These are phyloP conservation scores for Zeuzera pyrina DNA, from an alignment of 2,888 invertebrate genomes.

Conservation along the genomic window DNA sequence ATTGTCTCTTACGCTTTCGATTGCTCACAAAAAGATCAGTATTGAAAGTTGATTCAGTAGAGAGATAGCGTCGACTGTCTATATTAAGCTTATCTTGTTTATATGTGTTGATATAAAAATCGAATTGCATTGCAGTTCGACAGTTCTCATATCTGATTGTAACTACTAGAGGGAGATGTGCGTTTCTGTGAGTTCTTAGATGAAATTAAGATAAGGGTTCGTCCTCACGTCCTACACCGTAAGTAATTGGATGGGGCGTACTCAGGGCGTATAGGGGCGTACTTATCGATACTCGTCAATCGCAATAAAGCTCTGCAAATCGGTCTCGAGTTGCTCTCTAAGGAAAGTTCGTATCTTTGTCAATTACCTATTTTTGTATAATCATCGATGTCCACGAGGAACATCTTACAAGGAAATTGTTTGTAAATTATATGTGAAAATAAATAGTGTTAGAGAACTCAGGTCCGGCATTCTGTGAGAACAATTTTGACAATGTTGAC, in stretches of 20 bases:
- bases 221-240: conserved; percentile 36
- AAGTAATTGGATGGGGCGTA: conserved; percentile 61
- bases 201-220: conserved; percentile 59
- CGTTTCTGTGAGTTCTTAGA: conserved; percentile 22
- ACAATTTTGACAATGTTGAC: no score
- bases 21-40: no score
- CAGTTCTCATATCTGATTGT: conserved; percentile 16
- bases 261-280: conserved; percentile 32
- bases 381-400: conserved; percentile 8
- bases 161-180: no score
- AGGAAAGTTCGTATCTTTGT: no score
- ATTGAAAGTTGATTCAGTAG: conserved; percentile 21
- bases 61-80: conserved; percentile 25
- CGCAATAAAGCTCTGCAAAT: conserved; percentile 62
- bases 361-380: conserved; percentile 5
- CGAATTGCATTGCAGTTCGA: conserved; percentile 33
- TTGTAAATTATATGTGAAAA: no score
- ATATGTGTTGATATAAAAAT: conserved; percentile 44
- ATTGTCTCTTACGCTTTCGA: conserved; percentile 5
- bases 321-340: conserved; percentile 25
- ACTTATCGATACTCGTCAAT: conserved; percentile 56
- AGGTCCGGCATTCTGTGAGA: no score
- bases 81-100: conserved; percentile 33
- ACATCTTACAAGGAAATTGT: no score
- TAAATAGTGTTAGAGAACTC: no score